Percentiles rank a stretch among this genome's conserved stretches.
phyloP scores from a whole-genome alignment of 2,113 vertebrate species.

The Xenopus borealis region DNA sequence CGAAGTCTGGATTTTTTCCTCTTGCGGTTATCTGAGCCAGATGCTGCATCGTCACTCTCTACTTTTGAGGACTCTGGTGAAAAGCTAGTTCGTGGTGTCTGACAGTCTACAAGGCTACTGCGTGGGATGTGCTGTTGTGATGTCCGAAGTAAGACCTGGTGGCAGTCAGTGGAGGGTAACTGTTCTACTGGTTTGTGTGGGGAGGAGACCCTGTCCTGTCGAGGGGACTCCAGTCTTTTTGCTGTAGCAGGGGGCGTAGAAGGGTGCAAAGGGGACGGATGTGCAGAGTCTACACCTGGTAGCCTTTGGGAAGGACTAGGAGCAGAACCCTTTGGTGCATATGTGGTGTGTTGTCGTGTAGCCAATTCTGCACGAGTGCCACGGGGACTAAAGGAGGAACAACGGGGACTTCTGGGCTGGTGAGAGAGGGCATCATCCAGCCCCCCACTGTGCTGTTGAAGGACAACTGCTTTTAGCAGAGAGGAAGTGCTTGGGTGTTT shows the following conservation, averaged over 20 bases:
- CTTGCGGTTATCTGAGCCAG: slow-evolving; percentile 75
- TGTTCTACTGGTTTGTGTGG: slow-evolving; percentile 68
- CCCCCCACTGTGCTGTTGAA: slow-evolving; percentile 76
- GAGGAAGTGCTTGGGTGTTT: slow-evolving; percentile 74
- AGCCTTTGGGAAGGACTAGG: slow-evolving; percentile 76
- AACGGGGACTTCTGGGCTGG: slow-evolving; percentile 69
- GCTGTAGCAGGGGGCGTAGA: slow-evolving; percentile 63
- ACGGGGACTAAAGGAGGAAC: slow-evolving; percentile 71
- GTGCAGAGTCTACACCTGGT: slow-evolving; percentile 62
- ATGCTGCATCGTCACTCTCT: slow-evolving; percentile 68
- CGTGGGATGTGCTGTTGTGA: slow-evolving; percentile 64
- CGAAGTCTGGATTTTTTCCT: slow-evolving; percentile 78
- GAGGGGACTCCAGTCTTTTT: slow-evolving; percentile 64
- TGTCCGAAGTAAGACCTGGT: slow-evolving; percentile 58
- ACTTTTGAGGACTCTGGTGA: slow-evolving; percentile 63
- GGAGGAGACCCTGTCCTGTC: slow-evolving; percentile 53
- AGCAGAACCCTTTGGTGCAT: slow-evolving; percentile 71
- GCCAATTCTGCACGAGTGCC: slow-evolving; percentile 67
- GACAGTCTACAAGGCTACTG: slow-evolving; percentile 55
- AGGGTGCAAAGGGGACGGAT: slow-evolving; percentile 62
- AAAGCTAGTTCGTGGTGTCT: slow-evolving; percentile 53
- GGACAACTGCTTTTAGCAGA: slow-evolving; percentile 71
- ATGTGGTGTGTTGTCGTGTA: slow-evolving; percentile 71
- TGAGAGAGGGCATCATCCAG: slow-evolving; percentile 65
- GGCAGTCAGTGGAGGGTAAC: slow-evolving; percentile 57